Base-by-base conservation (phyloP, 1,140 invertebrate genomes). In the Chironomus tepperi region DNA sequence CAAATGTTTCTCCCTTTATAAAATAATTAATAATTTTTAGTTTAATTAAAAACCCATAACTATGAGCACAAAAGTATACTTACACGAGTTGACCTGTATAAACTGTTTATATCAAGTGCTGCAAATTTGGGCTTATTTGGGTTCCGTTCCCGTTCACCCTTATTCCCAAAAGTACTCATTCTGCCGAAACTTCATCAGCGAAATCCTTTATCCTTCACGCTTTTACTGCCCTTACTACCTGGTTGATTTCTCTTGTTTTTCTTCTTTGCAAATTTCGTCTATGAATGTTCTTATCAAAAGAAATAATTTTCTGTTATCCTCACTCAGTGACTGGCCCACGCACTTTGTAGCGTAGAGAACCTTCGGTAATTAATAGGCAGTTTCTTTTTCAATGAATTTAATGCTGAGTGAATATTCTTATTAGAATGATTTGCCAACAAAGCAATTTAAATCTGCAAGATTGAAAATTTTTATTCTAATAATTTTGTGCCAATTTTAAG, bases 51-150 rank as follows among this genome's bases (percentile, higher is more conserved):
- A 73, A 73, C 47, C 3, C 18, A 24, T 42, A 75, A 16, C 10
- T 75, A 19, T 67, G n/a, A 43, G 34, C 73, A 73, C 47, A 2
- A 67, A 73, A 77, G 57, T 43, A 42, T 78, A 89, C 89, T 88
- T 83, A 92, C 90, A 86, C 89, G 89, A 83, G 88, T 91, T 83
- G 89, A 91, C 86, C 93, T 93, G 85, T 96, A 97, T 83, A 97
- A 89, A 87, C 88, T 95, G 91, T 98, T 98, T 89, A 98, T 97
- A 88, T 98, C 94, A 86, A 97, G 89, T 83, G 94, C 91, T 85
- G 95, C 93, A 88, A 90, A 98, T 88, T 95, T 97, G 84, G 90
- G 89, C 89, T 96, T 96, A 57, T 12, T 57, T 80, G 81, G 81
- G 81, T 82, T 81, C 81, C 81, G 81, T 81, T 82, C 81, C 81